Evolutionary conservation across 2,888 invertebrate species (phyloP), one percentile per base, ranked within the genome.

Genomic region (Siphonodentalium dalli): DNA sequence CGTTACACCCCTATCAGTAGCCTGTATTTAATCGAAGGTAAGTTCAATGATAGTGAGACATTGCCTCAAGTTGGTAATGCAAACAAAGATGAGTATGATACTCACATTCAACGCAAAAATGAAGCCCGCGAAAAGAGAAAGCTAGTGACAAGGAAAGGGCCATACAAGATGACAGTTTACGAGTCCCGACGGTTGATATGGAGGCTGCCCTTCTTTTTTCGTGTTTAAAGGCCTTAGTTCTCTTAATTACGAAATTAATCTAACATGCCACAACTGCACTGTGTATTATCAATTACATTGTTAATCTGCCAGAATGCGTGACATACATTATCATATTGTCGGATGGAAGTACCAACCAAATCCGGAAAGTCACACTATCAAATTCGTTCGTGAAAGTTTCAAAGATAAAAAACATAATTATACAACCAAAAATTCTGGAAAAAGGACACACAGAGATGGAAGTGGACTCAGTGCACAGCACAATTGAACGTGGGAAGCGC

Each of bases 391-490:
- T 26, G 9, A 15, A 44, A 18, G 24, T 54, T 34, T 38, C 46
- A 18, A 33, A 31, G 23, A 44, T 31, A 42, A 21, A 35, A 34
- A 28, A 45, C 28, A 42, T 54, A 20, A 31, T 26, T 38, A 54
- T 57, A 39, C 37, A 33, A 20, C 57, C 54, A 38, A 57, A 55
- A 24, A 21, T 35, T 49, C 55, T 50, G 31, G 54, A 50, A 38
- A 43, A 37, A 31, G 54, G 54, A 18, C 49, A 56, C 27, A 57
- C 59, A 13, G 52, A 57, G 38, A 59, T 59, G 56, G 59, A 58
- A 29, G 50, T 45, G 9, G 59, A 59, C 33, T 42, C 46, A 13
- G 55, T 56, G 1, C 58, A 58, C 35, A 51, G 51, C 31, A 37
- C 29, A 7, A 57, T 58, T 13, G 47, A 58, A 28, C 37, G 46